Evolutionary conservation across 2,797 vertebrate species (phyloP), one percentile per base, ranked within the genome.

Genomic region (Lophius americanus): DNA sequence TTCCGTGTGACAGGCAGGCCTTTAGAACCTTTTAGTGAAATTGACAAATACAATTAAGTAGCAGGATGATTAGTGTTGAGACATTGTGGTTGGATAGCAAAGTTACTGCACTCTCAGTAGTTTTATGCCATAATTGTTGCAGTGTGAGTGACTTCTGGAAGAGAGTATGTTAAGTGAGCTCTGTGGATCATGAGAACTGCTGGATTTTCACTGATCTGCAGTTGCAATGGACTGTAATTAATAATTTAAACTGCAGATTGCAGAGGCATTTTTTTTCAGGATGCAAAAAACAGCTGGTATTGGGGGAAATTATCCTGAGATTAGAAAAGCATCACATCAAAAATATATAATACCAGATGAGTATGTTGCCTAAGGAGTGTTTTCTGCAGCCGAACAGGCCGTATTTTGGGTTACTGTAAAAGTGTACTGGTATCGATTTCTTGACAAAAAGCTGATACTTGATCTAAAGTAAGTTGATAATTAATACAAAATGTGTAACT

Each of bases 11-110:
- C 84, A 83, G 68, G 62, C 68, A 70, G 85, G 72, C 81, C 76
- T 78, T 86, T 82, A 86, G 79, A 90, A 84, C 87, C 90, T 90
- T 73, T 92, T 90, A 92, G 90, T 65, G 76, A 76, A 87, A 92
- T 89, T 92, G 85, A 90, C 85, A 89, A 89, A 88, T 70, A 84
- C 73, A 77, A 81, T 89, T 88, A 81, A 82, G 83, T 60, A 62
- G 76, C 39, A 0, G 64, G 71, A 81, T 89, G 81, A 88, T 88
- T 85, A 76, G 79, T 70, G 80, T 69, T 78, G 82, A 82, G 84
- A 81, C 57, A 2, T 66, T 35, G 64, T 69, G 69, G 69, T 70
- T 42, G 8, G 42, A 42, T 58, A 67, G 68, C 38, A 64, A 77
- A 75, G 75, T 66, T 49, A 54, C 81, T 79, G 72, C 68, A 68